phyloP scores from a whole-genome alignment of 1,140 invertebrate species.

The Akabosia matsudoensis region DNA sequence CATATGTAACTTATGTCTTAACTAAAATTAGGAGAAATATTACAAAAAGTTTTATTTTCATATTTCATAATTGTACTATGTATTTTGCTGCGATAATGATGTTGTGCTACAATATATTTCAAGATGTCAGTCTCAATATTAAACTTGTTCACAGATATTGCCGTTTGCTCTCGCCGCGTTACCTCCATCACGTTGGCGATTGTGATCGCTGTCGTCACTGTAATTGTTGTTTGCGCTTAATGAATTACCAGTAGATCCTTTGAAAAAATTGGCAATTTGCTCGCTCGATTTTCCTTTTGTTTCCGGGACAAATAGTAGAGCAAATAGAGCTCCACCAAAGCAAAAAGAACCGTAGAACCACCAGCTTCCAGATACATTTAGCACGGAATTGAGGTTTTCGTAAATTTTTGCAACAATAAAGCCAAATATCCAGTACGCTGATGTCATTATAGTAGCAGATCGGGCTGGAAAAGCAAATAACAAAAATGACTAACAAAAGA shows the following conservation, averaged over 20 bases:
- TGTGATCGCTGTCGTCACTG: neutral
- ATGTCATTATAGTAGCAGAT: slow-evolving; percentile 44
- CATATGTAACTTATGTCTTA: no score
- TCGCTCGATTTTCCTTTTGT: slow-evolving; percentile 84
- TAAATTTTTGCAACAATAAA: slow-evolving; percentile 89
- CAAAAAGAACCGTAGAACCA: slow-evolving; percentile 77
- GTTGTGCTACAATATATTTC: no score
- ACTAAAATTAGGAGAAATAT: no score
- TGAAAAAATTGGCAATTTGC: slow-evolving; percentile 68
- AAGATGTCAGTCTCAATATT: no score
- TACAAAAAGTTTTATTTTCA: no score
- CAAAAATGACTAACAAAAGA: no score
- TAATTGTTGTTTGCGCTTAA: neutral
- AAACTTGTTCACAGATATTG: no score
- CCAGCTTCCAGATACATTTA: slow-evolving; percentile 72
- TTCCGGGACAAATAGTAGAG: slow-evolving; percentile 80
- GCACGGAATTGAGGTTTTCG: slow-evolving; percentile 61
- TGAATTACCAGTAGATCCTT: neutral
- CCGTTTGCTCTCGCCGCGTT: no score
- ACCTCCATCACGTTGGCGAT: no score
- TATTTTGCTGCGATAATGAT: no score
- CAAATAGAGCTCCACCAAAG: slow-evolving; percentile 69
- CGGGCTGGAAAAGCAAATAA: slow-evolving; percentile 62
- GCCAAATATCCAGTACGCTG: slow-evolving; percentile 54
- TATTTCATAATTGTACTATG: no score